phyloP scores from a whole-genome alignment of 1,140 invertebrate species.

The Cherax quadricarinatus region DNA sequence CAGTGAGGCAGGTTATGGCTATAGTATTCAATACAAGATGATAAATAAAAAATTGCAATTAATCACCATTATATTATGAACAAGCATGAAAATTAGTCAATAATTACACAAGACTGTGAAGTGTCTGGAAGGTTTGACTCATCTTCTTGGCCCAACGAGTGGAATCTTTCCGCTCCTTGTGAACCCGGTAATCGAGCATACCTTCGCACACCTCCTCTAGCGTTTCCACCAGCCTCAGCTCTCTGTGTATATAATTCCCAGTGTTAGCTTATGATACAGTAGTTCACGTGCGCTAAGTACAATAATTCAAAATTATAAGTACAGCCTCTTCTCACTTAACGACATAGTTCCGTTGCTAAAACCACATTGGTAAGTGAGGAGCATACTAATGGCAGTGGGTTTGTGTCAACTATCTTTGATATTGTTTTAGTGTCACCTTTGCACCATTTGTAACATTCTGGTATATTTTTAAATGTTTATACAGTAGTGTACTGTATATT shows the following conservation, averaged over 20 bases:
- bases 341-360: too few relatives aligned
- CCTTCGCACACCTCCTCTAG: slow-evolving; percentile 92
- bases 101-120: slow-evolving; percentile 92
- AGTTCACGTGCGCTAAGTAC: background rate
- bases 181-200: slow-evolving; percentile 95
- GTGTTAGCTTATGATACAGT: background rate
- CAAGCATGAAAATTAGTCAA: background rate
- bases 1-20: too few relatives aligned
- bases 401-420: too few relatives aligned
- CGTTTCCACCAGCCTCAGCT: slow-evolving; percentile 92
- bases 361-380: too few relatives aligned
- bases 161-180: slow-evolving; percentile 94
- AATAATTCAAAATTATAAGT: background rate
- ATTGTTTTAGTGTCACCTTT: too few relatives aligned
- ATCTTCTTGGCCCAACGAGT: slow-evolving; percentile 96
- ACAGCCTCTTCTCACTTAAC: too few relatives aligned
- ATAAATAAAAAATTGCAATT: background rate
- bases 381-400: too few relatives aligned
- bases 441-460: too few relatives aligned
- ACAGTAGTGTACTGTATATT: too few relatives aligned
- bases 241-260: slow-evolving; percentile 75
- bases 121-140: slow-evolving; percentile 96
- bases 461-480: too few relatives aligned
- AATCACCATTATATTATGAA: too few relatives aligned
- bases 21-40: background rate